A percentile compares a stretch with the other conserved stretches of the same genome.
These are phyloP conservation scores for Machaerirhynchus nigripectus DNA, from an alignment of 2,113 vertebrate genomes.

Conservation along the genomic window DNA sequence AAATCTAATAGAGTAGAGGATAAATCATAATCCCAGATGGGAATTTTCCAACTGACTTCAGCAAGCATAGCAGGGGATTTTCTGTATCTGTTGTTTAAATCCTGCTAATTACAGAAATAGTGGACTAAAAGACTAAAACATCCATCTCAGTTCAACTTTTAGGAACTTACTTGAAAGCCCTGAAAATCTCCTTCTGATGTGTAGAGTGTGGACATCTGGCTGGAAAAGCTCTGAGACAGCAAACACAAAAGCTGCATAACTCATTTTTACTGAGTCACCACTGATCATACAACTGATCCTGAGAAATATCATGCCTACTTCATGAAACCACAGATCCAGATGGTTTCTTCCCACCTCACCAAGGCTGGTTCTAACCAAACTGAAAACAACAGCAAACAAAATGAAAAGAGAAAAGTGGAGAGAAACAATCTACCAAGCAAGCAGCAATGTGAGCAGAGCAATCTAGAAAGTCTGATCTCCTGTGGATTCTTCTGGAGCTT, in stretches of 20 bases:
- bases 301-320: not conserved
- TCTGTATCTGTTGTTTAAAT: not conserved
- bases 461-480: not conserved
- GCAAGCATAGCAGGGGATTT: not conserved
- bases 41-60: not conserved
- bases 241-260: not conserved
- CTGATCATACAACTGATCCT: not conserved
- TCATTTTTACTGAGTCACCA: not conserved
- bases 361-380: constrained; percentile 23
- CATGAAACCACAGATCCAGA: constrained; percentile 19
- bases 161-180: not conserved
- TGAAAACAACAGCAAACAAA: constrained; percentile 34
- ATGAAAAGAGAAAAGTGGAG: not conserved
- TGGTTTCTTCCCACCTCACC: constrained; percentile 23
- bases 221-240: not conserved
- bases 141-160: not conserved
- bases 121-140: not conserved
- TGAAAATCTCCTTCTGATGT: not conserved
- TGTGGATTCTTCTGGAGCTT: not conserved
- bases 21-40: not conserved
- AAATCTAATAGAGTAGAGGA: not conserved
- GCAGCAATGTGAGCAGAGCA: not conserved
- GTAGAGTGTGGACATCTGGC: not conserved
- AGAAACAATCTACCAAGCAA: not conserved
- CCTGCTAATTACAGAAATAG: not conserved